Evolutionary conservation across 2,888 invertebrate genomes (phyloP).

Genomic region (Leptinotarsa tumamoca): DNA sequence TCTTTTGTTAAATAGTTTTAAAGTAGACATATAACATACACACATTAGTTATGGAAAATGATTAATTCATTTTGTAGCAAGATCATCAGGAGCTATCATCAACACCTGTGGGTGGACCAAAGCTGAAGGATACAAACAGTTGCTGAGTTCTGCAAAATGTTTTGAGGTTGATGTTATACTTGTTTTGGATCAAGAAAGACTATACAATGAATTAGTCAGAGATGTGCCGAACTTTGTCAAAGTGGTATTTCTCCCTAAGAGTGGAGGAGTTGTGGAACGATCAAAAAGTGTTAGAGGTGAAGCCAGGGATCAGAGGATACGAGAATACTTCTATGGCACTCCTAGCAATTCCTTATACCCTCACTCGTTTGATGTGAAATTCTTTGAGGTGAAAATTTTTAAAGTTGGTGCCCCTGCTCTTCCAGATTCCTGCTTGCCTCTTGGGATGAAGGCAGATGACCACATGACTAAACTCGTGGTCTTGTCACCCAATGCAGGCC

Average conservation of each 20-base stretch:
- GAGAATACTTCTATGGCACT: constrained; percentile 97
- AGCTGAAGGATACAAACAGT: constrained; percentile 86
- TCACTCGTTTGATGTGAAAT: constrained; percentile 94
- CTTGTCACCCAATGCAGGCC: constrained; percentile 79
- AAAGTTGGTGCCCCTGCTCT: constrained; percentile 95
- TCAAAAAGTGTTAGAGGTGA: constrained; percentile 79
- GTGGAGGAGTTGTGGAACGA: constrained; percentile 95
- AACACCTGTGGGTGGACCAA: constrained; percentile 99
- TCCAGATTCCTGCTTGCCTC: constrained; percentile 95
- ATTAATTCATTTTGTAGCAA: constrained; percentile 69
- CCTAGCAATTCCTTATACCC: constrained; percentile 81
- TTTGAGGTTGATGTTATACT: constrained; percentile 97
- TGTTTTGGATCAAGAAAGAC: constrained; percentile 94
- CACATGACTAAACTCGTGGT: constrained; percentile 90
- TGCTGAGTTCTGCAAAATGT: constrained; percentile 89
- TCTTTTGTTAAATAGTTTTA: too few species aligned
- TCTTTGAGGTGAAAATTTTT: constrained; percentile 88
- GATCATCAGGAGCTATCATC: constrained; percentile 90
- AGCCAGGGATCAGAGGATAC: constrained; percentile 81
- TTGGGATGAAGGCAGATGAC: constrained; percentile 95
- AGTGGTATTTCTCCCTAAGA: constrained; percentile 79
- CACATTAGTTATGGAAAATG: too few species aligned
- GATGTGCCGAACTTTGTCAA: constrained; percentile 95
- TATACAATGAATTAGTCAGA: constrained; percentile 92
- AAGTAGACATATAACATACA: too few species aligned